Evolutionary conservation across 2,888 invertebrate species (phyloP).

Genomic region (Euplexia lucipara): DNA sequence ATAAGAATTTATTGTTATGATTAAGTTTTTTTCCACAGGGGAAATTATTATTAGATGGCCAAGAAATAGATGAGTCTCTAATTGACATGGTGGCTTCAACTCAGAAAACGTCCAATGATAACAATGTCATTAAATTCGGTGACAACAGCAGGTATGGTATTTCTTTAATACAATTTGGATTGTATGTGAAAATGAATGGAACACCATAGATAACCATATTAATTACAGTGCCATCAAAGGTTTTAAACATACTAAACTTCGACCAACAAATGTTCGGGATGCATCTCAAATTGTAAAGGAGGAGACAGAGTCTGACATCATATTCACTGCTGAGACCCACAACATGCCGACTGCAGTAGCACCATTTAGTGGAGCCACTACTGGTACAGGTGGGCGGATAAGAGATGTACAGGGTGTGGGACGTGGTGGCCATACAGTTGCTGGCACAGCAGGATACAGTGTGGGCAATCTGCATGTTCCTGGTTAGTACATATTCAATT

Average conservation of each 20-base stretch:
- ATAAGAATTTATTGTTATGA: background rate
- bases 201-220: background rate
- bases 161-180: background rate
- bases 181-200: background rate
- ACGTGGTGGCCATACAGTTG: slow-evolving; percentile 97
- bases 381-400: slow-evolving; percentile 98
- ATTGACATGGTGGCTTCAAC: slow-evolving; percentile 98
- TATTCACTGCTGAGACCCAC: slow-evolving; percentile 99
- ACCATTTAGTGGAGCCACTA: slow-evolving; percentile 99
- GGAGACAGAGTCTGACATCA: slow-evolving; percentile 94
- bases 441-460: slow-evolving; percentile 99
- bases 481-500: slow-evolving; percentile 86
- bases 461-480: slow-evolving; percentile 98
- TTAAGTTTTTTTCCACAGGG: slow-evolving; percentile 89
- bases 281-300: slow-evolving; percentile 92
- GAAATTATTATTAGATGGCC: slow-evolving; percentile 95
- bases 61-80: slow-evolving; percentile 94
- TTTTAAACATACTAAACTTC: slow-evolving; percentile 93
- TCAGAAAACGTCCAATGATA: slow-evolving; percentile 95
- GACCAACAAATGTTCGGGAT: slow-evolving; percentile 90
- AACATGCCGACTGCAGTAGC: slow-evolving; percentile 99
- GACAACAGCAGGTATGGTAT: slow-evolving; percentile 97
- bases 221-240: slow-evolving; percentile 96
- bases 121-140: slow-evolving; percentile 99
- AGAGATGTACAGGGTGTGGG: slow-evolving; percentile 99